Percentiles rank a stretch among this genome's conserved stretches.
Evolutionary conservation across 2,888 invertebrate species (phyloP).

Genomic region (Lissonota sp.): DNA sequence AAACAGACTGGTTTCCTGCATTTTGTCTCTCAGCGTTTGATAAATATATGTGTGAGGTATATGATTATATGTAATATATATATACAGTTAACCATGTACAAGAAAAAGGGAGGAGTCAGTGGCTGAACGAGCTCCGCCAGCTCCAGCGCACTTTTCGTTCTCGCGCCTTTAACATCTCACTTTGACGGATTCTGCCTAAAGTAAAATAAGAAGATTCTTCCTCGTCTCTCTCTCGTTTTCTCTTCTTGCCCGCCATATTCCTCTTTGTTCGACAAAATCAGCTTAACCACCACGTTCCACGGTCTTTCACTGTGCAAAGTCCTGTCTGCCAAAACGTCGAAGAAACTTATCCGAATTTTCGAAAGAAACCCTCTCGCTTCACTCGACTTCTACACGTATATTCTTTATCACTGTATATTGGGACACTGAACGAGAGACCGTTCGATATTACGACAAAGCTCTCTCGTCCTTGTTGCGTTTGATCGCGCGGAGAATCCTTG

Average conservation of each 20-base stretch:
- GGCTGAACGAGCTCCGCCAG: constrained; percentile 27
- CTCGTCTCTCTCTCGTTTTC: constrained; percentile 1
- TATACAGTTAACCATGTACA: constrained; percentile 9
- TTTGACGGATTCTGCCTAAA: constrained; percentile 57
- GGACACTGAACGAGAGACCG: constrained; percentile 23
- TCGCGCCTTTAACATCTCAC: constrained; percentile 70
- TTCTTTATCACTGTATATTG: neutral
- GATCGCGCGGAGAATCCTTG: constrained; percentile 35
- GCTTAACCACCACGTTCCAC: constrained; percentile 65
- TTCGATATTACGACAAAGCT: constrained; percentile 46
- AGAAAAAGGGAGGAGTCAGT: constrained; percentile 11
- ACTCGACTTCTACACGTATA: neutral
- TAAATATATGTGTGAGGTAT: neutral
- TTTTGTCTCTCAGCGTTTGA: neutral
- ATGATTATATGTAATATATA: constrained; percentile 11
- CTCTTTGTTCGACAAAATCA: constrained; percentile 72
- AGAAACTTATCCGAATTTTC: constrained; percentile 65
- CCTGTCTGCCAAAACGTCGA: constrained; percentile 58
- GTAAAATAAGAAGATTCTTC: constrained; percentile 30
- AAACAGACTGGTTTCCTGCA: no score
- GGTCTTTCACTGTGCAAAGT: neutral
- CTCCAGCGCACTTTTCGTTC: constrained; percentile 61
- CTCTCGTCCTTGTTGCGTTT: neutral
- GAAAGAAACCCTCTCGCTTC: constrained; percentile 47
- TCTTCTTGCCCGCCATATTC: constrained; percentile 32